Base-by-base conservation (phyloP, 1,140 invertebrate species). In the Drosophila sproati region DNA sequence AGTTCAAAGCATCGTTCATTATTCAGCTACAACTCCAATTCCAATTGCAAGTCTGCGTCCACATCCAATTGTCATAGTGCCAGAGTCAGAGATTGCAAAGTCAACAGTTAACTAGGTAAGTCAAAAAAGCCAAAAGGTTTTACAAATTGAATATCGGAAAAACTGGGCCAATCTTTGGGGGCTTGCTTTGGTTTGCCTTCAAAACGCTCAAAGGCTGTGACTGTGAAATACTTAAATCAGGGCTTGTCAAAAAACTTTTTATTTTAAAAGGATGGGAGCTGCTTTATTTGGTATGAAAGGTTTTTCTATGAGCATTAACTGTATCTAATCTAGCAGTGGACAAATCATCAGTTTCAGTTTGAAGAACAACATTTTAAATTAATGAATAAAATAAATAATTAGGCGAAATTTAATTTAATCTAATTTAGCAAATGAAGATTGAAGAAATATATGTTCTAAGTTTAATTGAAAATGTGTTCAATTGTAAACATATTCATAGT, bases 1-100 rank as follows among this genome's bases (percentile, higher is more conserved):
- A 87, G 82, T 86, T 86, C 78, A 86, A 86, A 85, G 78, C 82
- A 86, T 87, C 82, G 85, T 86, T 78, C 82, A 86, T 86, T 85
- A 85, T 78, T 66, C 78, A 85, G 85, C 85, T 86, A 62, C 54
- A 78, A 83, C 79, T 61, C 74, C 78, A 86, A 83, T 81, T 86
- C 67, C 57, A 81, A 79, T 87, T 55, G 50, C 48, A 60, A 31
- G 54, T 60, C 32, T 2, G 51, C 52, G 54, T 71, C 68, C 51
- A 63, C 59, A 48, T 32, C 12, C 57, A 60, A 74, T 74, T 74
- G 72, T 56, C 66, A 69, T 51, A 48, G 20, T 47, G 76, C 47
- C 56, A 37, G 55, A 59, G 57, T 72, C 74, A 68, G 62, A 67
- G 52, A 51, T 50, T 39, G 43, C 50, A 51, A 62, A 73, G 78